Conservation (phyloP, 2,113 vertebrate species). For the Phoenicopterus ruber region DNA sequence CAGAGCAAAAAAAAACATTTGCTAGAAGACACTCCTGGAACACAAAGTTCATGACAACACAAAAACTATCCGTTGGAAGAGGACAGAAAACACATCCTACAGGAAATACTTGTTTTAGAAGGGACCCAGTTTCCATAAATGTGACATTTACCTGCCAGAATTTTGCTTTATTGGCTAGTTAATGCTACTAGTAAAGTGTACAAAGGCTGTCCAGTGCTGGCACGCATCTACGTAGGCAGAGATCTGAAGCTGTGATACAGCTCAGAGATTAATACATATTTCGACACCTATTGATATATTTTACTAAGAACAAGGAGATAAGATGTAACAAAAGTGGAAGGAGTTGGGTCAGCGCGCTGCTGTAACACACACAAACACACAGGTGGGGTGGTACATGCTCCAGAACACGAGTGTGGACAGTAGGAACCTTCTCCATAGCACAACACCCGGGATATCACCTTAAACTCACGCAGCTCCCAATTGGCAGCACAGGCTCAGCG, state of each 20-base stretch:
- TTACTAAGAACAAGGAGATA: neutral
- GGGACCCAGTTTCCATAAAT: neutral
- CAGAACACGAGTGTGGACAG: neutral
- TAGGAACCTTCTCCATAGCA: neutral
- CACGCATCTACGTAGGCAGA: neutral
- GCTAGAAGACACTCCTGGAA: neutral
- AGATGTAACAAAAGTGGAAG: neutral
- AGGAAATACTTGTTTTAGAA: neutral
- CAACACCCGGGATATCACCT: neutral
- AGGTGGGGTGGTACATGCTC: neutral
- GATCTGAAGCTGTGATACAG: neutral
- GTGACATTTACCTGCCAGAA: neutral
- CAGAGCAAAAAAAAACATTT: fast-evolving
- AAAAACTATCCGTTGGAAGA: neutral
- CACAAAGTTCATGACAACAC: neutral
- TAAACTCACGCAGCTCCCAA: neutral
- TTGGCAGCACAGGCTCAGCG: neutral
- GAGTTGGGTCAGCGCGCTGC: neutral
- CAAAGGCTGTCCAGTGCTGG: neutral
- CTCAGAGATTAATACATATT: neutral
- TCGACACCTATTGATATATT: neutral
- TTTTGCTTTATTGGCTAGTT: neutral
- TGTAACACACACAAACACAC: neutral
- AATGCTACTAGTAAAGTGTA: neutral
- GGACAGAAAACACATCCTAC: neutral